Conservation (phyloP, 2,797 vertebrate genomes). For the Botia kubotai region DNA sequence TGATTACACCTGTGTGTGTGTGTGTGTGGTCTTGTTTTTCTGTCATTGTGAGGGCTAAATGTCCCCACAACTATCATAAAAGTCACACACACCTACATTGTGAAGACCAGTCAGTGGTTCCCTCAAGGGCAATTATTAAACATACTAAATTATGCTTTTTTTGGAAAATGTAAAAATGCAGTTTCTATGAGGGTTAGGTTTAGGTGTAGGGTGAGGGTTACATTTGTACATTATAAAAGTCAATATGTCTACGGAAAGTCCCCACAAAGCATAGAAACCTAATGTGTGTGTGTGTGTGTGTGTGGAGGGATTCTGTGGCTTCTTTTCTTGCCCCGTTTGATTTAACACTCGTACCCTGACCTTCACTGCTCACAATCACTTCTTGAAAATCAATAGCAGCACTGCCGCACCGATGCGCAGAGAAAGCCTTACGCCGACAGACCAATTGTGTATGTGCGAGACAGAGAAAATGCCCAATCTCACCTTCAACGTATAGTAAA, state of each 20-base stretch:
- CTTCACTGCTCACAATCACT: slow-evolving; percentile 54
- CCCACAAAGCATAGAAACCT: too few relatives aligned
- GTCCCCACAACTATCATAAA: too few relatives aligned
- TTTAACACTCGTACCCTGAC: slow-evolving; percentile 53
- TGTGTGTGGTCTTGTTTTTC: neutral
- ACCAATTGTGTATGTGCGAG: slow-evolving; percentile 23
- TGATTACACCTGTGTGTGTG: slow-evolving; percentile 36
- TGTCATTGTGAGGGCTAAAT: too few relatives aligned
- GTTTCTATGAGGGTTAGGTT: too few relatives aligned
- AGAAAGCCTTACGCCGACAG: neutral
- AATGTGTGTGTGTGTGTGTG: neutral
- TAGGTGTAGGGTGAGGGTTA: too few relatives aligned
- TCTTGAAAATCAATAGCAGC: slow-evolving; percentile 53
- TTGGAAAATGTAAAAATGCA: too few relatives aligned
- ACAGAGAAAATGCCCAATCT: slow-evolving; percentile 40
- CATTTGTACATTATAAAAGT: too few relatives aligned
- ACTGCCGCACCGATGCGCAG: slow-evolving; percentile 18
- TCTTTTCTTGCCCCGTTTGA: slow-evolving; percentile 41
- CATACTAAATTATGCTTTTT: too few relatives aligned
- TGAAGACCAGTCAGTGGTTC: too few relatives aligned
- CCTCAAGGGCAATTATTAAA: too few relatives aligned
- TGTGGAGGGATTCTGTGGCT: slow-evolving; percentile 12
- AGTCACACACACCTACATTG: too few relatives aligned
- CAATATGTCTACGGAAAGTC: too few relatives aligned
- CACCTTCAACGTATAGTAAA: slow-evolving; percentile 43